A percentile compares a stretch with the other conserved stretches of the same genome.
phyloP scores from a whole-genome alignment of 2,113 vertebrate genomes.

The Cercopithecus mona region DNA sequence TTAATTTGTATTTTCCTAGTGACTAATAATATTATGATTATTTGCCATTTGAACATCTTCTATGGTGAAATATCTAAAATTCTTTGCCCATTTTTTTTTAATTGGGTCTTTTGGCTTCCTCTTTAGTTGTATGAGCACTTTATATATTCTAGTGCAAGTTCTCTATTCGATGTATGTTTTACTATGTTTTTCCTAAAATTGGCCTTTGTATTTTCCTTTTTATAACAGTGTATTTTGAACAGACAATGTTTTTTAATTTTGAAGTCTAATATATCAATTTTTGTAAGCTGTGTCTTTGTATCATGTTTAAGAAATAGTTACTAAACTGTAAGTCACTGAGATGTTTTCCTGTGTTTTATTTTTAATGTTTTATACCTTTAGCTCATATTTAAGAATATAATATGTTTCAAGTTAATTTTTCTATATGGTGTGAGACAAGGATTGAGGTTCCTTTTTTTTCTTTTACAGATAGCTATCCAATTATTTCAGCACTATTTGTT shows the following conservation, averaged over 20 bases:
- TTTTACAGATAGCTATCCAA: background rate
- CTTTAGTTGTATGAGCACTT: background rate
- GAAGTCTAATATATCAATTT: conserved; percentile 4
- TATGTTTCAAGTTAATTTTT: conserved; percentile 31
- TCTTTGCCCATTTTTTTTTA: background rate
- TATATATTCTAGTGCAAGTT: background rate
- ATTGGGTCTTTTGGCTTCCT: background rate
- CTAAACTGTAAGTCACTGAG: background rate
- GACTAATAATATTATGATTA: background rate
- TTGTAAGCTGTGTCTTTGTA: background rate
- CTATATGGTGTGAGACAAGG: background rate
- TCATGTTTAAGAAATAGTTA: background rate
- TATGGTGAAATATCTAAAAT: background rate
- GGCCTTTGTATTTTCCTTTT: background rate
- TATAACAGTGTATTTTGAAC: background rate
- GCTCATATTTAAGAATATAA: background rate
- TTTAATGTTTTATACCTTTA: conserved; percentile 28
- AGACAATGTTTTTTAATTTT: background rate
- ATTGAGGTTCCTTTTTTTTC: background rate
- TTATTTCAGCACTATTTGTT: background rate
- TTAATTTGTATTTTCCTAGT: conserved; percentile 2
- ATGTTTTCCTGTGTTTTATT: background rate
- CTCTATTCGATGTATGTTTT: background rate
- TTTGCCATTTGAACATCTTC: background rate
- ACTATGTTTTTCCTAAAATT: background rate